Conservation (phyloP, 2,888 invertebrate species). For the Girardia tigrina region DNA sequence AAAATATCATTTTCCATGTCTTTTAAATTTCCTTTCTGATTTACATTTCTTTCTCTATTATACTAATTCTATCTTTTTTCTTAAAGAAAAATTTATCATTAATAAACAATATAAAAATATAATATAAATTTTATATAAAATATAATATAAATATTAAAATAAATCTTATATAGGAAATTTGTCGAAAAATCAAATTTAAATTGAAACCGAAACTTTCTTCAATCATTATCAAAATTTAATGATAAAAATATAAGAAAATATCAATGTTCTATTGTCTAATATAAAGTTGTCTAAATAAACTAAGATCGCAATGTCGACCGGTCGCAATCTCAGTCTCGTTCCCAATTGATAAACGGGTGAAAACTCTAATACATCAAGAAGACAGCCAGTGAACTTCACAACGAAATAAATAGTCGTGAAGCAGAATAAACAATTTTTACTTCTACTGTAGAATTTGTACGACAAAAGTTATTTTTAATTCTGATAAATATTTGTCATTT, state of each 20-base stretch:
- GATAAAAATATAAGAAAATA: too few relatives aligned
- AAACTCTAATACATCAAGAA: conserved; percentile 13
- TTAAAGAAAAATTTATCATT: neutral
- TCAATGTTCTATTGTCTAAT: neutral
- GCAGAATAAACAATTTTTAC: conserved; percentile 20
- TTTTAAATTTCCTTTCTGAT: too few relatives aligned
- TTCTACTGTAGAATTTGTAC: conserved; percentile 12
- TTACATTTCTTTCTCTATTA: too few relatives aligned
- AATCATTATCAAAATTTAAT: too few relatives aligned
- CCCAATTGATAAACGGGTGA: conserved; percentile 3
- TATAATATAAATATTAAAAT: too few relatives aligned
- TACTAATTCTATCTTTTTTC: too few relatives aligned
- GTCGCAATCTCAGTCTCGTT: conserved; percentile 9
- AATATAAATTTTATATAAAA: neutral
- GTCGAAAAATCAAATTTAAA: too few relatives aligned
- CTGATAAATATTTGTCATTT: conserved; percentile 23
- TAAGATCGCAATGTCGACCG: neutral
- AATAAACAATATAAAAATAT: neutral
- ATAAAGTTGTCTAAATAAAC: neutral
- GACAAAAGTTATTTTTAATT: conserved; percentile 17
- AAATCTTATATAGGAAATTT: too few relatives aligned
- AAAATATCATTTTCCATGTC: too few relatives aligned
- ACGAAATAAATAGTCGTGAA: conserved; percentile 20
- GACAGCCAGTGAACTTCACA: neutral
- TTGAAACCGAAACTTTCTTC: too few relatives aligned